Base-by-base conservation (phyloP, 2,797 vertebrate species). In the Sitta carolinensis region DNA sequence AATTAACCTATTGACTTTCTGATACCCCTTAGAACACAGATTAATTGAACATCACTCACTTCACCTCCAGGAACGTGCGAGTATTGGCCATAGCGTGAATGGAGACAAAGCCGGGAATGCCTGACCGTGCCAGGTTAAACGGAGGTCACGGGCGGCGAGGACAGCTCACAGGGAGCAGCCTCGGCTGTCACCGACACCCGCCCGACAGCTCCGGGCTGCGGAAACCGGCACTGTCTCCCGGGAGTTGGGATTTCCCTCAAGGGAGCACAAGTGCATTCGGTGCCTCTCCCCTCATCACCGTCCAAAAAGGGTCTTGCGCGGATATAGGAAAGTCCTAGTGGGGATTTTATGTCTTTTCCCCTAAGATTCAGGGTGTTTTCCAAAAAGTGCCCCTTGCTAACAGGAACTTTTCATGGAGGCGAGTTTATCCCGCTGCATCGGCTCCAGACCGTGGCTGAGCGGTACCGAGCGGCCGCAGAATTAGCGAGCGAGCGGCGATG, bases 11-110 rank as follows among this genome's bases (percentile, higher is more conserved):
- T 85, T 94, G 95, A 96, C 89, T 94, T 88, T 58, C 83, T 40
- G 68, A 89, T 83, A 78, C 32, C 78, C 90, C 75, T 85, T 21
- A 54, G 95, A 94, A 83, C 81, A 7, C 75, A 54, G 95, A 95
- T 93, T 95, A 92, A 95, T 84, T 92, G 93, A 87, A 70, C 86
- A 89, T 83, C 95, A 29, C 73, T 89, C 92, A 57, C 66, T 78
- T 90, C 94, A 91, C 85, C 92, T 84, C 86, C 76, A 87, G 85
- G 40, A 96, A 84, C 25, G 7, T 0, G 55, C 11, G 86, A 67
- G 48, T 59, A 76, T 86, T 47, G 85, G 77, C 90, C 79, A 3
- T 0, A 7, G 84, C 61, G 52, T 7, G 59, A 57, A 13, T 1
- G 30, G 58, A 87, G 70, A 94, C 81, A 92, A 92, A 83, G 88